A percentile compares a stretch with the other conserved stretches of the same genome.
These are phyloP conservation scores for Dascyllus trimaculatus DNA, from an alignment of 2,113 vertebrate species.

Conservation along the genomic window DNA sequence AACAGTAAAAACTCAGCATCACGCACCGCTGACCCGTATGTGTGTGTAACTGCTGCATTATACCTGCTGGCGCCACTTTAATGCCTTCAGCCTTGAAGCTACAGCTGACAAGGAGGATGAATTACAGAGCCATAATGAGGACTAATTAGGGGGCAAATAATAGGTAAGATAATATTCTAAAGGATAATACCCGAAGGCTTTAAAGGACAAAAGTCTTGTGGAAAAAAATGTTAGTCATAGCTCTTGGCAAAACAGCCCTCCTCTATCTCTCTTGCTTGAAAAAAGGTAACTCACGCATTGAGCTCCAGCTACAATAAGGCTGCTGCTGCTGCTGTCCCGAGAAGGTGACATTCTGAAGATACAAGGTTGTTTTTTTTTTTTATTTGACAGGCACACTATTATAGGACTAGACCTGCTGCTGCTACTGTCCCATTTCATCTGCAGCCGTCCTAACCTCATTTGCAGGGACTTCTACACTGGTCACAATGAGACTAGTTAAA, in stretches of 20 bases:
- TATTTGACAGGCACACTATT: not conserved
- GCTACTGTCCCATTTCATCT: constrained; percentile 9
- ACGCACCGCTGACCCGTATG: constrained; percentile 20
- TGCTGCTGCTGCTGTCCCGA: not conserved
- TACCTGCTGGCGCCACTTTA: constrained; percentile 39
- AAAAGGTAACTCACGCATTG: not conserved
- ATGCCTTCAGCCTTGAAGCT: constrained; percentile 51
- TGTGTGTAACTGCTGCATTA: constrained; percentile 31
- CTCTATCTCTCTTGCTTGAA: constrained; percentile 34
- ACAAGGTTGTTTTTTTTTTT: not conserved
- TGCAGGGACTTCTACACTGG: not conserved
- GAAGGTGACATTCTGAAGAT: constrained; percentile 21
- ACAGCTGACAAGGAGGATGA: constrained; percentile 52
- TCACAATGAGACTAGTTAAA: not conserved
- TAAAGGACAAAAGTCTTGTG: constrained; percentile 63
- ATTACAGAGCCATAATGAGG: constrained; percentile 60
- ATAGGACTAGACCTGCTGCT: not conserved
- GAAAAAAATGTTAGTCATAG: constrained; percentile 33
- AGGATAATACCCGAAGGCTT: constrained; percentile 70
- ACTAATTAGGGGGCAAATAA: constrained; percentile 76
- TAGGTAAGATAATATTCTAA: constrained; percentile 68
- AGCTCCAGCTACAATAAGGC: not conserved
- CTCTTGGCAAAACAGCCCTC: constrained; percentile 48
- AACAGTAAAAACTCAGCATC: constrained; percentile 31
- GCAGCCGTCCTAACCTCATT: constrained; percentile 25